Evolutionary conservation across 1,140 invertebrate genomes (phyloP).

Genomic region (Linepithema humile): DNA sequence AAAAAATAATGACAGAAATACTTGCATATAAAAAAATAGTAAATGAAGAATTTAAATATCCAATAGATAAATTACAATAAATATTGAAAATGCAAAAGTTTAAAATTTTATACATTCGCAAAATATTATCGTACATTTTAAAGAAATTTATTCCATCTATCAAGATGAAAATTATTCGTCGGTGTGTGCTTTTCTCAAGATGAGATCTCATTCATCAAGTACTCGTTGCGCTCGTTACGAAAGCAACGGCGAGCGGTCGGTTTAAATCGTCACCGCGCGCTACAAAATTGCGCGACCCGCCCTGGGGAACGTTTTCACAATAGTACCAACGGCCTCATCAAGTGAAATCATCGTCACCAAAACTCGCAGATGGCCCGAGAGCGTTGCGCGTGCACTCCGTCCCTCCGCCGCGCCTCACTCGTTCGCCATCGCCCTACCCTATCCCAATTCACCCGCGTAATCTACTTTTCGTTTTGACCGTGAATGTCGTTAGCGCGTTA

Average conservation of each 20-base stretch:
- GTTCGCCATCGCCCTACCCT: slow-evolving; percentile 60
- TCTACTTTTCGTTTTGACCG: slow-evolving; percentile 80
- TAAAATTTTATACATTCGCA: not conserved
- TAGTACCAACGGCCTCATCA: slow-evolving; percentile 78
- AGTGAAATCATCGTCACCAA: slow-evolving; percentile 80
- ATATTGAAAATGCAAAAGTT: too few relatives aligned
- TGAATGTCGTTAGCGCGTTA: slow-evolving; percentile 81
- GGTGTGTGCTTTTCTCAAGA: slow-evolving; percentile 15
- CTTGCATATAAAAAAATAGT: too few relatives aligned
- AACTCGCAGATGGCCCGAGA: slow-evolving; percentile 78
- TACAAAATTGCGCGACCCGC: slow-evolving; percentile 72
- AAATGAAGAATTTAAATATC: not conserved
- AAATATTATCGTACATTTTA: not conserved
- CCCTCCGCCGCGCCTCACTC: slow-evolving; percentile 60
- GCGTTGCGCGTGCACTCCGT: slow-evolving; percentile 64
- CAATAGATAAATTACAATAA: too few relatives aligned
- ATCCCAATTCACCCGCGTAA: slow-evolving; percentile 77
- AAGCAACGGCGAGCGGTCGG: slow-evolving; percentile 37
- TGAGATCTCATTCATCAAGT: slow-evolving; percentile 51
- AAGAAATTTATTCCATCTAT: not conserved
- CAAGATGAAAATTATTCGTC: not conserved
- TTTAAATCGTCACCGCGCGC: slow-evolving; percentile 76
- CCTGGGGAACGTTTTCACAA: slow-evolving; percentile 78
- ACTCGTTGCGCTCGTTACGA: slow-evolving; percentile 16
- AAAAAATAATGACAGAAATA: not conserved